These are phyloP conservation scores for Acanthopagrus latus DNA, from an alignment of 2,797 vertebrate species.

Conservation along the genomic window DNA sequence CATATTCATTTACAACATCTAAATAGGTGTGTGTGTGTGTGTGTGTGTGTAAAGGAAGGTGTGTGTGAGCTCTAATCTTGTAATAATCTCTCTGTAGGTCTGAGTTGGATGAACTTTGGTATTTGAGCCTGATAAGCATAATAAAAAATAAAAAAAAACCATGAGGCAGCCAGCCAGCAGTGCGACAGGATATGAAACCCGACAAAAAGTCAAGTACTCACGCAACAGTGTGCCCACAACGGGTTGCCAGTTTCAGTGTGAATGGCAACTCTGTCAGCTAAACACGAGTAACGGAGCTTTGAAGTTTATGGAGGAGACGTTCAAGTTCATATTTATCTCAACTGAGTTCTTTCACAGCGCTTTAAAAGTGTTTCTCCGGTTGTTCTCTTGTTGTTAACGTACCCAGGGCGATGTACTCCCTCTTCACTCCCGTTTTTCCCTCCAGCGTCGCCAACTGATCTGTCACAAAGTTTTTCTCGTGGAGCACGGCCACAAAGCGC, in stretches of 20 bases:
- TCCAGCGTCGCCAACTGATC: constrained; percentile 87
- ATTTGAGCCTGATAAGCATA: background rate
- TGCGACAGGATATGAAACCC: constrained; percentile 41
- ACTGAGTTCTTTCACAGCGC: no score
- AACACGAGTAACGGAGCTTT: background rate
- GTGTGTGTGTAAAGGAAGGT: background rate
- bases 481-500: constrained; percentile 86
- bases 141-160: constrained; percentile 57
- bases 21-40: constrained; percentile 12
- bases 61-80: constrained; percentile 13
- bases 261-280: background rate
- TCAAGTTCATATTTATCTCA: background rate
- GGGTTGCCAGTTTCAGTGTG: background rate
- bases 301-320: background rate
- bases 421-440: constrained; percentile 86
- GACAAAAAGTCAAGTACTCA: background rate
- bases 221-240: constrained; percentile 22
- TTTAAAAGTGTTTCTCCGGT: fast-evolving
- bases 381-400: constrained; percentile 45
- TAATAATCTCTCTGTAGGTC: background rate
- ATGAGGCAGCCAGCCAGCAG: background rate
- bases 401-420: constrained; percentile 89
- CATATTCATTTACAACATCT: constrained; percentile 29
- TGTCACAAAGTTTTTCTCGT: constrained; percentile 87
- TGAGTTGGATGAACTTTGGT: constrained; percentile 56